phyloP scores from a whole-genome alignment of 1,140 invertebrate species.

The Apis mellifera region Amel_HAv3.1 CM009936.2:6067001-6067500 shows the following conservation, averaged over 20 bases:
- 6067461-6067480: background rate
- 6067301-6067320: constrained; percentile 22
- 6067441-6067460: background rate
- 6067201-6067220: background rate
- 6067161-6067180: too few species aligned
- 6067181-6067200: background rate
- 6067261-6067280: constrained; percentile 34
- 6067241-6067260: constrained; percentile 30
- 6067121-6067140: background rate
- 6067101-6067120: background rate
- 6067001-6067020: too few species aligned
- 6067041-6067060: too few species aligned
- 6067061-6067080: too few species aligned
- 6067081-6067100: too few species aligned
- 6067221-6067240: background rate
- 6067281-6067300: constrained; percentile 24
- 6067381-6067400: constrained; percentile 14
- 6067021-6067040: too few species aligned
- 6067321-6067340: constrained; percentile 25
- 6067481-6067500: background rate
- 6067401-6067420: background rate
- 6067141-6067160: too few species aligned
- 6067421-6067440: constrained; percentile 33
- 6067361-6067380: constrained; percentile 9
- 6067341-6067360: constrained; percentile 45